Base-by-base conservation (phyloP, 1,140 invertebrate species). In the Samia ricini region DNA sequence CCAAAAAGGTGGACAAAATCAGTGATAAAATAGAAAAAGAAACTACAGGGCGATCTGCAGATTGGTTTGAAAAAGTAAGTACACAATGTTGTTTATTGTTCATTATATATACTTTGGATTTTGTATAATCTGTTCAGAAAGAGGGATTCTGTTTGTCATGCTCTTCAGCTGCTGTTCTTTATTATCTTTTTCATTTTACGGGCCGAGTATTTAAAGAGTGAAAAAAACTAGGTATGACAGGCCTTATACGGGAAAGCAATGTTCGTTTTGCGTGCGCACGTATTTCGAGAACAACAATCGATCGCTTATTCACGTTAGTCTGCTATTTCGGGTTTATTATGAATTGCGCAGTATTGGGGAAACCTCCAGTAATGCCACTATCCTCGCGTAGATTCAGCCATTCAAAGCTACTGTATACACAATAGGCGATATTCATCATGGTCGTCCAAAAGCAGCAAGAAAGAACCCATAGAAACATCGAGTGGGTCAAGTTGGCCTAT, bases 11-110 rank as follows among this genome's bases (percentile, higher is more conserved):
- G 3, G 96, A 97, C 68, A 96, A 95, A 82, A 93, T 96, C 10
- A 92, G 94, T 26, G 95, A 97, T 69, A 96, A 95, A 90, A 94
- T 97, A 51, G 95, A 96, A 79, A 94, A 95, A 73, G 93, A 94
- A 79, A 91, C 95, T n/a, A 93, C 93, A 48, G 94, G 94, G 23
- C 93, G 95, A 84, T 94, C 92, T 66, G 92, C 93, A 49, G 94
- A 92, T 76, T 94, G 94, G 90, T 91, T 96, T 69, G 95, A 97
- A 75, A 97, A 97, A 94, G 96, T 97, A 92, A 87, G 75, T 70
- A 36, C 42, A 50, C 15, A 10, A 22, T 15, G 10, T 15, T 42
- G 26, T 26, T 26, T 26, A 42, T 58, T 56, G 52, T 48, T 26
- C n/a, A 15, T 50, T 58, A 57, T 67, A 55, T 50, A 48, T 18